Conservation (phyloP, 2,113 vertebrate species). For the Thymallus thymallus region DNA sequence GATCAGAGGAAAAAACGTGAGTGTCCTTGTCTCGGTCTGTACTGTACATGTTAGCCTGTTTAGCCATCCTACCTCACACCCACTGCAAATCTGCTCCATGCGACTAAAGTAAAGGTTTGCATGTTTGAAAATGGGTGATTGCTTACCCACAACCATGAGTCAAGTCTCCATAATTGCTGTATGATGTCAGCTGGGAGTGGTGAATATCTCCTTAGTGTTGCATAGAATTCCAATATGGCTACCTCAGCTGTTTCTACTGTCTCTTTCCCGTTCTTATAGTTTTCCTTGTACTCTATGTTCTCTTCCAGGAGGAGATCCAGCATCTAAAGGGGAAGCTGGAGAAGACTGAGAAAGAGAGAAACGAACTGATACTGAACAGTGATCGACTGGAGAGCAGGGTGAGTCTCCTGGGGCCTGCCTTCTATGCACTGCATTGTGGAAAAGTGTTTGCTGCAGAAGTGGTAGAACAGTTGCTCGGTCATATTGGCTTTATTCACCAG, state of each 20-base stretch:
- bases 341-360: conserved; percentile 93
- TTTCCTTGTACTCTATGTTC: conserved; percentile 1
- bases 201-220: background rate
- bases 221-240: background rate
- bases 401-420: conserved; percentile 29
- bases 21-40: conserved; percentile 41
- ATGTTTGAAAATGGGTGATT: too few species aligned
- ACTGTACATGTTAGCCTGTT: too few species aligned
- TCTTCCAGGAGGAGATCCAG: conserved; percentile 90
- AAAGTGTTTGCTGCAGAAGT: background rate
- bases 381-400: conserved; percentile 95
- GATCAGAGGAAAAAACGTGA: conserved; percentile 90
- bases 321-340: conserved; percentile 87
- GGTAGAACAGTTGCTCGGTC: background rate
- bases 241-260: background rate
- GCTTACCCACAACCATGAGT: background rate
- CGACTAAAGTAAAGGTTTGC: too few species aligned
- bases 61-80: background rate
- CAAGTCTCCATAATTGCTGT: background rate
- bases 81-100: background rate
- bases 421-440: background rate
- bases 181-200: background rate
- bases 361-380: conserved; percentile 87
- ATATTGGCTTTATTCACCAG: background rate
- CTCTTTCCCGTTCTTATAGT: background rate